Conservation (phyloP, 2,888 invertebrate genomes). For the Chrysina gloriosa region DNA sequence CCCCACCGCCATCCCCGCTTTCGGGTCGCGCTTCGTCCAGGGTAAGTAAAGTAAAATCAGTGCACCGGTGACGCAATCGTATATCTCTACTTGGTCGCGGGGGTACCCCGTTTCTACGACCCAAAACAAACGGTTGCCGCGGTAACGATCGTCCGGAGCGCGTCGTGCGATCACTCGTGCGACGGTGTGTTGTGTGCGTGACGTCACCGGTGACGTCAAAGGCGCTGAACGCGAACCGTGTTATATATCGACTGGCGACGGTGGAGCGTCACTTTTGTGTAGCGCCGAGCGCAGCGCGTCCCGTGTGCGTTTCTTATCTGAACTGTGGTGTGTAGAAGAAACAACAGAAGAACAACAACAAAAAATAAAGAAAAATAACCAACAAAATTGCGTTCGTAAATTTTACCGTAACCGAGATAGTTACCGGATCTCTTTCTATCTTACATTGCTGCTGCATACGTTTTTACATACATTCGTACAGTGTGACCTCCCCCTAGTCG, state of each 20-base stretch:
- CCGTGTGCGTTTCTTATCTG: not conserved
- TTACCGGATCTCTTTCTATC: not conserved
- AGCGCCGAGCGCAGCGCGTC: constrained; percentile 59
- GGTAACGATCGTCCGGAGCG: constrained; percentile 58
- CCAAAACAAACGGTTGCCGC: constrained; percentile 62
- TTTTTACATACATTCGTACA: not conserved
- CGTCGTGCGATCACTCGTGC: not conserved
- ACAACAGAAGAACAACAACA: not conserved
- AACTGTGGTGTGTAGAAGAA: not conserved
- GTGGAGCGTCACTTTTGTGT: constrained; percentile 59
- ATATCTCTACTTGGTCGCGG: constrained; percentile 65
- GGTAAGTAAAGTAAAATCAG: constrained; percentile 63
- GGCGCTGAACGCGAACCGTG: constrained; percentile 54
- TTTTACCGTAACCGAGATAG: not conserved
- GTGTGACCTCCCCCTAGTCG: constrained; percentile 61
- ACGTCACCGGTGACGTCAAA: constrained; percentile 62
- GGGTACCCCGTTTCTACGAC: constrained; percentile 56
- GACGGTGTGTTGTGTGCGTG: constrained; percentile 49
- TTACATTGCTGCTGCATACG: not conserved
- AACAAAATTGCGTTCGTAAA: no score
- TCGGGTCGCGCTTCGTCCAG: constrained; percentile 61
- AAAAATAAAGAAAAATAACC: not conserved
- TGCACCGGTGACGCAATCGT: constrained; percentile 72
- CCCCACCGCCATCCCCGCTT: constrained; percentile 40
- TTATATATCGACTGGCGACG: constrained; percentile 63